Conservation (phyloP, 2,888 invertebrate species). For the Toxonevra muliebris region DNA sequence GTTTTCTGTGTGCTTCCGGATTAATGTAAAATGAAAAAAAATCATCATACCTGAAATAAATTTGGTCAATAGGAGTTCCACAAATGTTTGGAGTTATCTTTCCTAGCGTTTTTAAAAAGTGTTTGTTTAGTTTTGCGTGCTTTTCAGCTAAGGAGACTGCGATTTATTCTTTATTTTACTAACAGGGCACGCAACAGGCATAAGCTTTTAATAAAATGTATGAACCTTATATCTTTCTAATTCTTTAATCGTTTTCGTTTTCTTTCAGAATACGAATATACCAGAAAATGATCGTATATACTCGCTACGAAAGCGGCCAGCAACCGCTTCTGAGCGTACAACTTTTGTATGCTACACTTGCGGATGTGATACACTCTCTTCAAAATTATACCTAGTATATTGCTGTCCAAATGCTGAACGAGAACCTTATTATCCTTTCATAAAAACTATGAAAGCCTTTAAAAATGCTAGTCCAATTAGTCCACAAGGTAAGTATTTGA, state of each 20-base stretch:
- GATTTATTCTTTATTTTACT: no score
- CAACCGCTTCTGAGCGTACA: conserved; percentile 71
- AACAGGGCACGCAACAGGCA: no score
- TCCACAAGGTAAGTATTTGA: conserved; percentile 74
- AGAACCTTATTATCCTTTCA: conserved; percentile 91
- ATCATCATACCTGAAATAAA: no score
- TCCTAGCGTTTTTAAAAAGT: no score
- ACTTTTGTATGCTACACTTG: conserved; percentile 92
- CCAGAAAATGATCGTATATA: conserved; percentile 82
- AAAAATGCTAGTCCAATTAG: conserved; percentile 89
- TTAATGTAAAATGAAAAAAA: no score
- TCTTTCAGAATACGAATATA: conserved; percentile 73
- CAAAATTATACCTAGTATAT: conserved; percentile 82
- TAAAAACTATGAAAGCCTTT: conserved; percentile 81
- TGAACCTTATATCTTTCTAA: no score
- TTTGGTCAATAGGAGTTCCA: no score
- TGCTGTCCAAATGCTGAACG: conserved; percentile 85
- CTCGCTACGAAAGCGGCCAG: conserved; percentile 79
- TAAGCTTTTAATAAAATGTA: no score
- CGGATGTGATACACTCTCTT: conserved; percentile 81
- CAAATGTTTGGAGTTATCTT: no score
- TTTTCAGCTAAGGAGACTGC: no score
- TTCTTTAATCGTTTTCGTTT: neutral
- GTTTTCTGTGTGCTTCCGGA: no score
- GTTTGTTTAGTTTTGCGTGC: no score